Evolutionary conservation across 2,797 vertebrate species (phyloP).

Genomic region (Sebastes hubbsi): DNA sequence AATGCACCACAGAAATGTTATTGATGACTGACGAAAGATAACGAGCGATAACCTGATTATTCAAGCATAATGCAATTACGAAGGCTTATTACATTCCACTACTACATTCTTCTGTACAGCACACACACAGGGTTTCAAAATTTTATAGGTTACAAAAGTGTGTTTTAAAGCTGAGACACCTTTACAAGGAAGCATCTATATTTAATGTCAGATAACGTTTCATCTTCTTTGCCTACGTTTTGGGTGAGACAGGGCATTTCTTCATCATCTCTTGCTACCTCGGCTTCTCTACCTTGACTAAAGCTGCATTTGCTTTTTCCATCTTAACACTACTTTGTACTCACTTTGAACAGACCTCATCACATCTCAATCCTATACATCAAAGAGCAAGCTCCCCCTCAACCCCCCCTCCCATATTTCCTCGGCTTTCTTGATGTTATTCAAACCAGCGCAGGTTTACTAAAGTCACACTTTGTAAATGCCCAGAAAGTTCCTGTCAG

Average conservation of each 20-base stretch:
- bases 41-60: slow-evolving; percentile 44
- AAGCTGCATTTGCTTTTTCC: slow-evolving; percentile 83
- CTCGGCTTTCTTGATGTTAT: slow-evolving; percentile 75
- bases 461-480: slow-evolving; percentile 78
- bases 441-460: slow-evolving; percentile 77
- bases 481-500: slow-evolving; percentile 74
- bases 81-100: slow-evolving; percentile 11
- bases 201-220: slow-evolving; percentile 82
- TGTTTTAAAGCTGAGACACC: slow-evolving; percentile 72
- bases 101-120: neutral
- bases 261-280: slow-evolving; percentile 74
- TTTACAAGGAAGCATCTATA: slow-evolving; percentile 78
- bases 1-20: slow-evolving; percentile 36
- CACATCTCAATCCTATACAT: slow-evolving; percentile 85
- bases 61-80: slow-evolving; percentile 34
- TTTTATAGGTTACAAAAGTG: slow-evolving; percentile 72
- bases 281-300: slow-evolving; percentile 77
- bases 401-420: slow-evolving; percentile 41
- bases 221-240: slow-evolving; percentile 76
- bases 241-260: slow-evolving; percentile 72
- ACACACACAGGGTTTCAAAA: slow-evolving; percentile 57
- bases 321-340: slow-evolving; percentile 79
- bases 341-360: slow-evolving; percentile 84
- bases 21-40: slow-evolving; percentile 32
- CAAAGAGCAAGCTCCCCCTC: slow-evolving; percentile 69